These are phyloP conservation scores for Grammomys surdaster DNA, from an alignment of 2,113 vertebrate genomes.

Conservation along the genomic window DNA sequence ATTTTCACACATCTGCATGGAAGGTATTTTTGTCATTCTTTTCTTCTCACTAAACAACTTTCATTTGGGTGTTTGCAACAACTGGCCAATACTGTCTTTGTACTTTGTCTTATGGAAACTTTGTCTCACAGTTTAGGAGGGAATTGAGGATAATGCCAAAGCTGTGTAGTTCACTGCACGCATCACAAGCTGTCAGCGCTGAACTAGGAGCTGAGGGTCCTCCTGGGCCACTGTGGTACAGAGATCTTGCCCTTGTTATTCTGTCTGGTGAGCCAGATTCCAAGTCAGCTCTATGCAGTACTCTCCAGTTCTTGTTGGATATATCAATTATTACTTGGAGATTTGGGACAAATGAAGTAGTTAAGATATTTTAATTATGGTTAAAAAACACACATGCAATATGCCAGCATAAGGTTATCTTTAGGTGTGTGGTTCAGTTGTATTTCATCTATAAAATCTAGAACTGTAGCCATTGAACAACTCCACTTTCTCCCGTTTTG, in stretches of 20 bases:
- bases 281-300: neutral
- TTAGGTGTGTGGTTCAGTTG: neutral
- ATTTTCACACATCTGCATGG: slow-evolving; percentile 4
- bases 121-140: neutral
- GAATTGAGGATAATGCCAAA: neutral
- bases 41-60: slow-evolving; percentile 20
- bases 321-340: neutral
- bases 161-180: neutral
- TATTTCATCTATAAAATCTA: slow-evolving; percentile 15
- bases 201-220: neutral
- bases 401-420: neutral
- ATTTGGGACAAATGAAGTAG: neutral
- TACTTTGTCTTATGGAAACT: neutral
- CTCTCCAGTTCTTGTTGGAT: neutral
- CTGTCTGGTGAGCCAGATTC: neutral
- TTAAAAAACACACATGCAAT: neutral
- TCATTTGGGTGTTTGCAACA: neutral
- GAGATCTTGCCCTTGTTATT: neutral
- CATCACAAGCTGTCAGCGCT: neutral
- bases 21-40: slow-evolving; percentile 10
- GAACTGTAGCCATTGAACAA: neutral
- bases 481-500: neutral
- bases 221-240: neutral
- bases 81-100: neutral
- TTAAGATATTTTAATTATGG: slow-evolving; percentile 38